Base-by-base conservation (phyloP, 2,797 vertebrate genomes). In the Anas capensis region DNA sequence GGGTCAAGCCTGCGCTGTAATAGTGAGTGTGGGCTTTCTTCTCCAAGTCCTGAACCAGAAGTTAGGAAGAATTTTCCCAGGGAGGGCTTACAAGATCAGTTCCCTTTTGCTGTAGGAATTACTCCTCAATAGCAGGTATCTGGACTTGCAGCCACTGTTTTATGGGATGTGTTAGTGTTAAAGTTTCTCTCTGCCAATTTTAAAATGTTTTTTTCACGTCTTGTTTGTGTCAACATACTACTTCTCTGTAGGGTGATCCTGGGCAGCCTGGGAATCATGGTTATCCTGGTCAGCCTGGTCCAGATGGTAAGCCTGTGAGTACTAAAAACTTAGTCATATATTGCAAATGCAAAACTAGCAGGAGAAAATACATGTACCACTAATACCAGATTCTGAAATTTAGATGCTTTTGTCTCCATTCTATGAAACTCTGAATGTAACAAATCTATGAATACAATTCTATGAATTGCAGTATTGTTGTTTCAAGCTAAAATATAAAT, bases 301-400 rank as follows among this genome's bases (percentile, higher is more conserved):
- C 99, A 99, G 99, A 99, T 99, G 99, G 99, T 99, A 99, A 99
- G 99, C 99, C 99, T 99, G 99, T 99, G 99, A 99, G 99, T 99
- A 99, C 99, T 99, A 98, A 97, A 98, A 98, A 98, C 99, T 99
- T 98, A 98, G 99, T 99, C 97, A 97, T 97, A 97, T 98, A 95
- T 93, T 96, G 93, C 86, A 95, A 93, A 95, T 93, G 57, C 86
- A 75, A 90, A 93, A 79, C 60, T 75, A 76, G 46, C 11, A 26
- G 85, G 68, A 81, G 36, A 72, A 79, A 71, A 92, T 34, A 8
- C 14, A 31, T 36, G 16, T 76, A 84, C 33, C 21, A 13, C 44
- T 73, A 51, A 70, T 48, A 77, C 0, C 17, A 73, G 26, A 84
- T 68, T 85, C 88, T 90, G 15, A 53, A 49, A 70, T 91, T 58